These are phyloP conservation scores for Phortica magna DNA, from an alignment of 2,888 invertebrate species.

Conservation along the genomic window DNA sequence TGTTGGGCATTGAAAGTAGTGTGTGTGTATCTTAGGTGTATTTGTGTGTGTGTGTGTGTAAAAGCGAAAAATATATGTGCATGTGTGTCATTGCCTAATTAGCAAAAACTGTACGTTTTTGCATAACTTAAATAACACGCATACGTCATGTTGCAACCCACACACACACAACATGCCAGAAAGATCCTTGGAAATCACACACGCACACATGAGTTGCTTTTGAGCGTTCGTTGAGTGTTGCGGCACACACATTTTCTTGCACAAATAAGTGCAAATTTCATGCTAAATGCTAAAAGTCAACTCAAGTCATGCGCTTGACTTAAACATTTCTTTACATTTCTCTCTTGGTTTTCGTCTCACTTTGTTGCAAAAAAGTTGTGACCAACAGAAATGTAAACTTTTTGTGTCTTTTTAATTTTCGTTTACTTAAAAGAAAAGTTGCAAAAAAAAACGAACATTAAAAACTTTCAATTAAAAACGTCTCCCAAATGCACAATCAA, in stretches of 20 bases:
- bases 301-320: not conserved
- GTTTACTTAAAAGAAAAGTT: too few species aligned
- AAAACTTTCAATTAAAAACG: not conserved
- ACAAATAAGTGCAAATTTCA: conserved; percentile 8
- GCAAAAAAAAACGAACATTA: not conserved
- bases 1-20: conserved; percentile 44
- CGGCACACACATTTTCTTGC: not conserved
- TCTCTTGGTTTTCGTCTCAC: too few species aligned
- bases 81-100: conserved; percentile 22
- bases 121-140: conserved; percentile 14
- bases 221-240: not conserved
- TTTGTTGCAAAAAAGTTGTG: too few species aligned
- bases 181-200: conserved; percentile 17
- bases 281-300: conserved; percentile 16
- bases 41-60: not conserved
- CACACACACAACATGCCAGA: not conserved
- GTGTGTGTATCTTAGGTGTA: not conserved
- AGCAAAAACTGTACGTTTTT: not conserved
- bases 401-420: too few species aligned
- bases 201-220: conserved; percentile 5
- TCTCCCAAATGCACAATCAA: not conserved
- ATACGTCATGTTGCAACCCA: not conserved
- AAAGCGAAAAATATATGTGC: too few species aligned
- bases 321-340: not conserved
- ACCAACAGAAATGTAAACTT: too few species aligned